Evolutionary conservation across 2,113 vertebrate genomes (phyloP).

Genomic region (Tetrax tetrax): DNA sequence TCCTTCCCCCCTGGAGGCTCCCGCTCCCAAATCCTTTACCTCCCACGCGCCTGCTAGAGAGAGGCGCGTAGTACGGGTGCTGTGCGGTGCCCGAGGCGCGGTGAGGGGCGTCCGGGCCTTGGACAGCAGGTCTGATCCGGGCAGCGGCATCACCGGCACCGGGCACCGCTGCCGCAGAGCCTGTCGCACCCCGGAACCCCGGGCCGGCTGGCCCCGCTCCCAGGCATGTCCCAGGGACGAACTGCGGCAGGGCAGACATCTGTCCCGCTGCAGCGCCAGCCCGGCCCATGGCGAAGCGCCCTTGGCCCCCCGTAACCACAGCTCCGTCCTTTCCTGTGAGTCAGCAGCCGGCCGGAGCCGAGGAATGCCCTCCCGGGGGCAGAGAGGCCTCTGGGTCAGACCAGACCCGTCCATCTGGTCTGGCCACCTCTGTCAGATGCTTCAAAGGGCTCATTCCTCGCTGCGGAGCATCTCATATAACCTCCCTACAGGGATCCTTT

Average conservation of each 20-base stretch:
- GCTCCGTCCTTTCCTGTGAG: not conserved
- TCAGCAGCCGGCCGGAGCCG: not conserved
- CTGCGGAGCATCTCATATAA: not conserved
- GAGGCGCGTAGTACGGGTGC: not conserved
- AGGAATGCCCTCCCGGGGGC: not conserved
- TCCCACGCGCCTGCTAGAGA: not conserved
- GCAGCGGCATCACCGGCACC: not conserved
- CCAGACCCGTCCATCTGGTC: constrained; percentile 20
- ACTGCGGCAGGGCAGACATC: not conserved
- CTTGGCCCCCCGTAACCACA: not conserved
- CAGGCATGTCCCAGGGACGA: not conserved
- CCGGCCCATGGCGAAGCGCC: rapidly evolving
- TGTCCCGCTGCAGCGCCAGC: not conserved
- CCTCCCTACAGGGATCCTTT: constrained; percentile 11
- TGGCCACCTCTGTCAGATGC: not conserved
- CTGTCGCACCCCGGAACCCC: not conserved
- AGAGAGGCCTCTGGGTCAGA: not conserved
- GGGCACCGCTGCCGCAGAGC: not conserved
- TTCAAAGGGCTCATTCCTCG: constrained; percentile 29
- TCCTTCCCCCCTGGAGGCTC: not conserved
- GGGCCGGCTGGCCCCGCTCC: not conserved
- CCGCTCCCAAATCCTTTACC: not conserved
- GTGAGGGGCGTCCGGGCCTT: not conserved
- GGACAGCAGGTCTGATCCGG: not conserved
- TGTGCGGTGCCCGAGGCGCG: rapidly evolving